phyloP scores from a whole-genome alignment of 2,113 vertebrate genomes.

The Eonycteris spelaea region DNA sequence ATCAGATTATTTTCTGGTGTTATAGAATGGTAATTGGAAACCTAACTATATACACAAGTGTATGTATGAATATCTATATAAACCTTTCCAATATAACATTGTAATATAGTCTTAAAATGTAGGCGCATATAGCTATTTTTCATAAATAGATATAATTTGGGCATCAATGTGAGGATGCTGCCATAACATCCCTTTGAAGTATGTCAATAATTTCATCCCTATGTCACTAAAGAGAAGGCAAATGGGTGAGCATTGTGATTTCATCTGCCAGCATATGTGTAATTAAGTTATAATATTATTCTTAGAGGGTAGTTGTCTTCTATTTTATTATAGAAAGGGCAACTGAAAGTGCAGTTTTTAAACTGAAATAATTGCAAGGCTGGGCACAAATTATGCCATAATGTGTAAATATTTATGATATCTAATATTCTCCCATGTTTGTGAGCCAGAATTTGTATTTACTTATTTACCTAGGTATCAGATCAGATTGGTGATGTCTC shows the following conservation, averaged over 20 bases:
- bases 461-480: neutral
- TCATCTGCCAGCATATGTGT: neutral
- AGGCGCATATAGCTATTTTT: neutral
- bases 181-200: neutral
- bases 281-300: neutral
- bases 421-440: neutral
- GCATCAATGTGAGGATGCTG: neutral
- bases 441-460: neutral
- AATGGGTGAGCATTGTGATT: neutral
- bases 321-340: neutral
- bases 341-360: neutral
- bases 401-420: conserved; percentile 1
- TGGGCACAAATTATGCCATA: neutral
- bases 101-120: neutral
- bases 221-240: neutral
- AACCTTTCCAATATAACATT: neutral
- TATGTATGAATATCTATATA: neutral
- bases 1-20: neutral
- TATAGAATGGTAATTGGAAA: neutral
- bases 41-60: neutral
- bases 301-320: neutral
- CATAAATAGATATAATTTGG: neutral
- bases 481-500: neutral
- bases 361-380: neutral
- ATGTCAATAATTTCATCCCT: neutral